These are phyloP conservation scores for Coilia nasus DNA, from an alignment of 2,797 vertebrate genomes.

Conservation along the genomic window DNA sequence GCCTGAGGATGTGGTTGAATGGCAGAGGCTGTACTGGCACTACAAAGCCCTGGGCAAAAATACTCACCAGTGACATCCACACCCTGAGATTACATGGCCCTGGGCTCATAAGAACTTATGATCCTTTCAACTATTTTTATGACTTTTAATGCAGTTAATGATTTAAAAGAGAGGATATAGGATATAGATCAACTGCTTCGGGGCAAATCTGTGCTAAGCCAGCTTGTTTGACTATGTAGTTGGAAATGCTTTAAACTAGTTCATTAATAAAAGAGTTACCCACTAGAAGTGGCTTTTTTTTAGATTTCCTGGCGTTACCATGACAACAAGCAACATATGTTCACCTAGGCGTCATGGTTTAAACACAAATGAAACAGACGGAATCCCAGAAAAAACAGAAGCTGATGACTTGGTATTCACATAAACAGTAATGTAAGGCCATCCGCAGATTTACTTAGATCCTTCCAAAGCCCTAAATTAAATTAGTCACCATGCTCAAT, in stretches of 20 bases:
- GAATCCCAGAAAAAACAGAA: not conserved
- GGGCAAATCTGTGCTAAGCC: not conserved
- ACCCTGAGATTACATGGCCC: not conserved
- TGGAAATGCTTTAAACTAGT: not conserved
- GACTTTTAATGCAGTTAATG: constrained; percentile 9
- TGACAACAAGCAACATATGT: constrained; percentile 17
- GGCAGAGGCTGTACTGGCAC: constrained; percentile 17
- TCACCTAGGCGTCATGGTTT: not conserved
- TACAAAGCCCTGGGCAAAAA: constrained; percentile 34
- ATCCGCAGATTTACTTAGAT: not conserved
- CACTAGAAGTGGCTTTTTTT: constrained; percentile 10
- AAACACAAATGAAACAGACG: not conserved
- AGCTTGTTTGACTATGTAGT: not conserved
- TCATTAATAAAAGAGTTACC: constrained; percentile 12
- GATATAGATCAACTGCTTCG: not conserved
- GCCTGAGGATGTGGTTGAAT: constrained; percentile 26
- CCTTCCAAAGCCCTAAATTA: not conserved
- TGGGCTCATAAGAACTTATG: not conserved
- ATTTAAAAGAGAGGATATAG: not conserved
- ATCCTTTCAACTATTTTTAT: not conserved
- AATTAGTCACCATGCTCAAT: not conserved
- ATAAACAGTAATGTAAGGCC: not conserved
- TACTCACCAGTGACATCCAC: not conserved
- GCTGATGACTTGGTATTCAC: not conserved
- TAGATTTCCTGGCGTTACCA: not conserved